Evolutionary conservation across 2,888 invertebrate genomes (phyloP).

Genomic region (Drosophila neonasuta): DNA sequence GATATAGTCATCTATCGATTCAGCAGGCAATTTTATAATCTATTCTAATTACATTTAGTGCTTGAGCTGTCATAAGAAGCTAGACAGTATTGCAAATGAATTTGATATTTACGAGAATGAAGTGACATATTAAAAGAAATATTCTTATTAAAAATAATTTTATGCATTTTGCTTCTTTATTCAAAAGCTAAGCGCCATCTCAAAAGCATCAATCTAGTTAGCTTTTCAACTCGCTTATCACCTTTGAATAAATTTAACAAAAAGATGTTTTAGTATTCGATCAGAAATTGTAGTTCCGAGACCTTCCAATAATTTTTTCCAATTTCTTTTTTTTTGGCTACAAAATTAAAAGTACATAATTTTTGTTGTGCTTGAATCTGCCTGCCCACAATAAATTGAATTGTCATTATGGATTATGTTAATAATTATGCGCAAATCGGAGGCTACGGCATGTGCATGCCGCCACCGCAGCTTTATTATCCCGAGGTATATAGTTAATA

Average conservation of each 20-base stretch:
- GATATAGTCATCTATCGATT: too few species aligned
- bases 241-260: neutral
- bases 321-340: conserved; percentile 1
- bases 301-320: conserved; percentile 1
- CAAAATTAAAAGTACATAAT: neutral
- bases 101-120: too few species aligned
- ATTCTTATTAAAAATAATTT: too few species aligned
- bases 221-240: neutral
- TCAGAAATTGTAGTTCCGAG: conserved; percentile 15
- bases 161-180: too few species aligned
- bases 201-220: neutral
- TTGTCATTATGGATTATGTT: conserved; percentile 9
- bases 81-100: too few species aligned
- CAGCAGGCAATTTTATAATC: too few species aligned
- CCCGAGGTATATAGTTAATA: conserved; percentile 14
- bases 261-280: neutral
- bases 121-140: too few species aligned
- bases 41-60: too few species aligned
- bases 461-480: conserved; percentile 8
- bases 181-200: too few species aligned
- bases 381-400: neutral
- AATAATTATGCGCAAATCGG: conserved; percentile 9
- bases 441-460: conserved; percentile 7
- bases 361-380: neutral
- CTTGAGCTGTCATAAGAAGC: too few species aligned